A percentile compares a stretch with the other conserved stretches of the same genome.
Evolutionary conservation across 2,797 vertebrate genomes (phyloP).

Genomic region (Pangasius krempfi): DNA sequence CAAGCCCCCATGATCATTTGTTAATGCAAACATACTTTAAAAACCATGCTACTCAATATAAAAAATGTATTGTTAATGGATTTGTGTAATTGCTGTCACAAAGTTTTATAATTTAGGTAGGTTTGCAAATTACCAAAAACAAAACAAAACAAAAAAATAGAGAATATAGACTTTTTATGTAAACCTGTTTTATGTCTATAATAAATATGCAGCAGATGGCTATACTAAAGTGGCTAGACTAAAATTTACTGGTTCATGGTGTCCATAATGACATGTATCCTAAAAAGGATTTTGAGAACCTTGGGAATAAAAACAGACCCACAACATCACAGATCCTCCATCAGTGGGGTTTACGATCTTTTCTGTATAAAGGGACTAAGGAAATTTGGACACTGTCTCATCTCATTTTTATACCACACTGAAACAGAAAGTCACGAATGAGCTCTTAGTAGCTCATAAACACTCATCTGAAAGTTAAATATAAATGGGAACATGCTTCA

Average conservation of each 20-base stretch:
- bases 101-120: constrained; percentile 44
- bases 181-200: constrained; percentile 48
- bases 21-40: background rate
- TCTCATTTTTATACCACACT: background rate
- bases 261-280: background rate
- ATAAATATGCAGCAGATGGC: constrained; percentile 50
- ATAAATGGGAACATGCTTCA: background rate
- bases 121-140: constrained; percentile 37
- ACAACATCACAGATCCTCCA: background rate
- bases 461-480: background rate
- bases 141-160: constrained; percentile 22
- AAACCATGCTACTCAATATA: constrained; percentile 16
- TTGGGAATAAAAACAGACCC: background rate
- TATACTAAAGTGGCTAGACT: background rate
- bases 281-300: background rate
- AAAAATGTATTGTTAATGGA: constrained; percentile 29
- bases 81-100: constrained; percentile 25
- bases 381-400: background rate
- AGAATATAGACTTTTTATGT: constrained; percentile 38
- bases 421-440: background rate
- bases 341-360: background rate
- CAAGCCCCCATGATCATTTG: background rate
- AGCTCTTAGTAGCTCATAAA: background rate
- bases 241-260: background rate
- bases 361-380: background rate